These are phyloP conservation scores for Panthera uncia DNA, from an alignment of 2,113 vertebrate genomes.

Conservation along the genomic window DNA sequence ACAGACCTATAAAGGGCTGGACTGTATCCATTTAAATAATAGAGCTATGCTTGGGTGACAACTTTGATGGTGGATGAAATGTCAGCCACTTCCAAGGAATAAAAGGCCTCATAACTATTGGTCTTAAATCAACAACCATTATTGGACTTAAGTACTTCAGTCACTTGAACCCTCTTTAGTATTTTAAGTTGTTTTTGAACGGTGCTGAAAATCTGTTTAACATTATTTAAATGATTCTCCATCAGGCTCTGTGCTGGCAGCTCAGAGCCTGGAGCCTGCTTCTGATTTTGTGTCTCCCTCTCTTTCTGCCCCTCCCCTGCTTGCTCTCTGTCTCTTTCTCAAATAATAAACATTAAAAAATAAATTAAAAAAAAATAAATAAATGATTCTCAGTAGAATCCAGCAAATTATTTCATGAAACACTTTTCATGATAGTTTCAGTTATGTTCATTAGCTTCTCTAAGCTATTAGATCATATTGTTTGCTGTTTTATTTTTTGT, in stretches of 20 bases:
- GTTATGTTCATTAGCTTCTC: neutral
- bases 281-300: too few relatives aligned
- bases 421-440: neutral
- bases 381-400: neutral
- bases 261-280: too few relatives aligned
- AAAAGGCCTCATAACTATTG: neutral
- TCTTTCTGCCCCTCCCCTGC: too few relatives aligned
- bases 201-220: neutral
- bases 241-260: too few relatives aligned
- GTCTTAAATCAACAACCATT: neutral
- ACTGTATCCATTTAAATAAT: neutral
- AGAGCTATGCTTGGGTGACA: neutral
- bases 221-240: neutral
- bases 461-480: neutral
- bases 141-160: neutral
- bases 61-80: neutral
- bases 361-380: neutral
- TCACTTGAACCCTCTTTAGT: neutral
- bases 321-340: too few relatives aligned
- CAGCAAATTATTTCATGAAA: constrained; percentile 9
- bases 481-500: neutral
- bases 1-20: neutral
- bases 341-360: too few relatives aligned
- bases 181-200: constrained; percentile 22
- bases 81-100: neutral